Evolutionary conservation across 2,113 vertebrate species (phyloP).

Genomic region (Rhinogobius similis): DNA sequence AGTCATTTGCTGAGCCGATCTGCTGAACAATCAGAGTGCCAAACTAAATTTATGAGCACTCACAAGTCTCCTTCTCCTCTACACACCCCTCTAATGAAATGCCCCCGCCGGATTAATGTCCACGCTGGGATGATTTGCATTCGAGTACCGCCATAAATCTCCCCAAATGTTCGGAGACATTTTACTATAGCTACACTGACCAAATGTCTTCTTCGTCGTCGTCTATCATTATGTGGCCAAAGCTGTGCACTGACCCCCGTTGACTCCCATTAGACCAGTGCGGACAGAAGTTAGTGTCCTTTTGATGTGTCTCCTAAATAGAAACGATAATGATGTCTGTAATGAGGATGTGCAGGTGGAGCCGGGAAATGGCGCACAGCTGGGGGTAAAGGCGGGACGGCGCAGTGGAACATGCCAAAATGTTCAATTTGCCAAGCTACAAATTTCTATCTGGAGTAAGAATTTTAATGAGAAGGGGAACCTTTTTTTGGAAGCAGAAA

Average conservation of each 20-base stretch:
- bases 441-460: constrained; percentile 7
- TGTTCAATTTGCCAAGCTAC: constrained; percentile 7
- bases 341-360: constrained; percentile 52
- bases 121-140: constrained; percentile 69
- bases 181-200: constrained; percentile 47
- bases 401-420: background rate
- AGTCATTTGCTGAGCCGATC: constrained; percentile 58
- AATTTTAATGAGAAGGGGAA: constrained; percentile 4
- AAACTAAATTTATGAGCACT: constrained; percentile 69
- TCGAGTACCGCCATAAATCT: constrained; percentile 64
- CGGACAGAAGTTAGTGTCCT: constrained; percentile 35
- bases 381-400: constrained; percentile 1
- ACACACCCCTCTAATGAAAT: constrained; percentile 70
- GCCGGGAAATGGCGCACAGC: constrained; percentile 36
- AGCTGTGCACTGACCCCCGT: constrained; percentile 29
- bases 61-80: constrained; percentile 43
- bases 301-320: constrained; percentile 41
- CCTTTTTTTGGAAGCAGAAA: background rate
- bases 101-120: constrained; percentile 69
- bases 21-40: constrained; percentile 76
- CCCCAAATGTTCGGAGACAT: constrained; percentile 50
- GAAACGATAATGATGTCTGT: constrained; percentile 49
- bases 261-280: constrained; percentile 30
- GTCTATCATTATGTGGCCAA: constrained; percentile 15
- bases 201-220: constrained; percentile 23